phyloP scores from a whole-genome alignment of 2,113 vertebrate species.

The Poeciliopsis prolifica region DNA sequence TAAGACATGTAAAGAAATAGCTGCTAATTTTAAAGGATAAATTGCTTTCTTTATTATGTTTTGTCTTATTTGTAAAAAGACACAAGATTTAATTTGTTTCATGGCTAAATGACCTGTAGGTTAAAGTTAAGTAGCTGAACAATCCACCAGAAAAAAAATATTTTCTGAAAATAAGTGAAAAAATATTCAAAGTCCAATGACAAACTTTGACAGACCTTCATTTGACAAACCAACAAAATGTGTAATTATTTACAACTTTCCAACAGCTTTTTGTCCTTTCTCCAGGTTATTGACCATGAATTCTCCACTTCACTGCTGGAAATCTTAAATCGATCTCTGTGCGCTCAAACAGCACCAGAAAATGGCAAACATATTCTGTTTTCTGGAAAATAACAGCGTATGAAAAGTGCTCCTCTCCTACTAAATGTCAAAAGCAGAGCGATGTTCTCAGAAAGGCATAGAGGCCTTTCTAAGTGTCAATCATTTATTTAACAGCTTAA shows the following conservation, averaged over 20 bases:
- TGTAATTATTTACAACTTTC: no score
- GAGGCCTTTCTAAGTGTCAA: neutral
- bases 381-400: neutral
- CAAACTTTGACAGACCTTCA: neutral
- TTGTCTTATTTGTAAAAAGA: neutral
- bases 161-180: neutral
- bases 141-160: no score
- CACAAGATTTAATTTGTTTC: neutral
- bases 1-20: neutral
- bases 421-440: neutral
- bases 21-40: no score
- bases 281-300: no score
- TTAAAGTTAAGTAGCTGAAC: no score
- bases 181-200: neutral
- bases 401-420: accelerated
- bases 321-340: neutral
- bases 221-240: no score
- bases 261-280: neutral
- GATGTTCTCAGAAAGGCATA: neutral
- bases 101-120: no score
- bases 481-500: neutral
- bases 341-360: neutral
- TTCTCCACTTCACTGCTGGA: neutral
- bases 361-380: neutral
- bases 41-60: neutral